Conservation (phyloP, 2,113 vertebrate species). For the Mus pahari region DNA sequence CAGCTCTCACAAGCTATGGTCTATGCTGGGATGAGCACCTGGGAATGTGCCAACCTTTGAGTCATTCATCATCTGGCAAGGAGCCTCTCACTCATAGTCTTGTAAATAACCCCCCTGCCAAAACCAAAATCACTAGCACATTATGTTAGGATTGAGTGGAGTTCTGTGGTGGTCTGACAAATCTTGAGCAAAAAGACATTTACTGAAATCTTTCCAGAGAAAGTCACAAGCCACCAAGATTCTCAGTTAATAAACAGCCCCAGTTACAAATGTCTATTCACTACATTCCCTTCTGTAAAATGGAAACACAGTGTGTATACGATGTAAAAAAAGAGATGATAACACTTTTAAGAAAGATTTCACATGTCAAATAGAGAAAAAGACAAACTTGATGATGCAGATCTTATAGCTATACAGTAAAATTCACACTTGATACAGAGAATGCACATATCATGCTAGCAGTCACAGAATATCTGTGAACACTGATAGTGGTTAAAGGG, state of each 20-base stretch:
- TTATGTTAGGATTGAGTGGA: not conserved
- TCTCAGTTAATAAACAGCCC: not conserved
- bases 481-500: not conserved
- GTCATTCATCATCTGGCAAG: not conserved
- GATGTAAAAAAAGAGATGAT: not conserved
- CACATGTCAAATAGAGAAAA: not conserved
- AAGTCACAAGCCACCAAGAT: not conserved
- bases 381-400: not conserved
- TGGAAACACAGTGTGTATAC: not conserved
- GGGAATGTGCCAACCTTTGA: not conserved
- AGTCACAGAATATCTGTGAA: not conserved
- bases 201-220: not conserved
- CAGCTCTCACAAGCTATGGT: not conserved
- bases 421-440: not conserved
- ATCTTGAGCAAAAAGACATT: not conserved
- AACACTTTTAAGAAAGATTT: not conserved
- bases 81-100: not conserved
- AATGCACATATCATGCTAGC: not conserved
- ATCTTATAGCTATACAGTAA: not conserved
- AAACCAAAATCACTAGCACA: not conserved
- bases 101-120: not conserved
- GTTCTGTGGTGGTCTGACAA: not conserved
- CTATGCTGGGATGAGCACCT: not conserved
- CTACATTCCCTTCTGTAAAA: not conserved
- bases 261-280: not conserved